A percentile compares a stretch with the other conserved stretches of the same genome.
These are phyloP conservation scores for Rhabdophis nuchalis DNA, from an alignment of 2,797 vertebrate genomes.

Conservation along the genomic window DNA sequence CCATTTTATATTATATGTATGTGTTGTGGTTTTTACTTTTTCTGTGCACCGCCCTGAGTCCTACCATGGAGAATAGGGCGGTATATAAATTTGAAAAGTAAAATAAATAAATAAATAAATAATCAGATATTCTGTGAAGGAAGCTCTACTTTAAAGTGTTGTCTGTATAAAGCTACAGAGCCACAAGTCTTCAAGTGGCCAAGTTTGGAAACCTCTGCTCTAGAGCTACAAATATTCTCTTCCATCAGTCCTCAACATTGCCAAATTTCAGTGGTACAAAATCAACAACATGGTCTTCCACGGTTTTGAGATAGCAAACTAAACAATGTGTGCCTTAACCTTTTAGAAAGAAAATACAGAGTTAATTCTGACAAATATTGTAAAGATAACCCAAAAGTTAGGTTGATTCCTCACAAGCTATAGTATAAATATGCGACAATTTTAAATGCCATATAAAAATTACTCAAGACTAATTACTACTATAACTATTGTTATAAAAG, in stretches of 20 bases:
- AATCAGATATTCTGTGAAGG: not conserved
- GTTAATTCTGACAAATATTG: not conserved
- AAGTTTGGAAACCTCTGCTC: no score
- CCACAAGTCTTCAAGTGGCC: no score
- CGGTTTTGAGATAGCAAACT: not conserved
- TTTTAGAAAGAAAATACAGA: not conserved
- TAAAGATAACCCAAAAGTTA: not conserved
- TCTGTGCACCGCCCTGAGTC: no score
- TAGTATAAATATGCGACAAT: not conserved
- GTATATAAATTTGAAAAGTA: no score
- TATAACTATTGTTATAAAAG: not conserved
- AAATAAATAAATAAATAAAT: no score
- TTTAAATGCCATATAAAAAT: not conserved
- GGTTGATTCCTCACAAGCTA: not conserved
- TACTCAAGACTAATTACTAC: not conserved
- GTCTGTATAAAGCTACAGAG: no score
- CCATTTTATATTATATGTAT: no score
- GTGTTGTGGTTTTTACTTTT: no score
- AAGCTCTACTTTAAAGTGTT: not conserved
- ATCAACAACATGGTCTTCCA: not conserved
- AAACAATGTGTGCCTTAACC: not conserved
- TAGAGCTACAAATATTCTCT: not conserved
- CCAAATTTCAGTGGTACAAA: not conserved
- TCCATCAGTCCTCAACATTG: not conserved
- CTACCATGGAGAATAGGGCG: no score